Conservation (phyloP, 1,140 invertebrate genomes). For the Drosophila lini region DNA sequence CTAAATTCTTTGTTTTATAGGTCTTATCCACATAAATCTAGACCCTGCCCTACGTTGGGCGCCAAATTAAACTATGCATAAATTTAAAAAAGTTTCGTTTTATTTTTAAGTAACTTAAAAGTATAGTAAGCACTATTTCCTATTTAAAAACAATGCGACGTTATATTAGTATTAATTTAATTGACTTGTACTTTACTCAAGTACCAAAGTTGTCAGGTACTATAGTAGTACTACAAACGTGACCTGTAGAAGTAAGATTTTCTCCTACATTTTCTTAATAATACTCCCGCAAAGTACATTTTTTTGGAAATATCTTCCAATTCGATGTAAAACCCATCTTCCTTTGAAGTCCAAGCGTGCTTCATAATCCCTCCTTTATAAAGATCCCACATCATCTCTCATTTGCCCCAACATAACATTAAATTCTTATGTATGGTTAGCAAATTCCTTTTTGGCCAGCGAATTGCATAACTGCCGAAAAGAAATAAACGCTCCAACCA, state of each 20-base stretch:
- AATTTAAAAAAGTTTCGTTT: too few species aligned
- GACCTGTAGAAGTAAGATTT: not conserved
- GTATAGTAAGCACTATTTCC: too few species aligned
- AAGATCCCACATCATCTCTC: not conserved
- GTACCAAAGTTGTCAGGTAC: not conserved
- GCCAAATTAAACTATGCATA: too few species aligned
- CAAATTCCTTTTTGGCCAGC: constrained; percentile 1
- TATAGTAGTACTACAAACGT: not conserved
- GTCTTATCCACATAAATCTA: too few species aligned
- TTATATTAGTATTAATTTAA: not conserved
- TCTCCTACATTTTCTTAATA: too few species aligned
- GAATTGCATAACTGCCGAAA: constrained; percentile 15
- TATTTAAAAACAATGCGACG: too few species aligned
- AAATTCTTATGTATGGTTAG: not conserved
- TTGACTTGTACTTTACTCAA: not conserved
- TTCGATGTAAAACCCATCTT: not conserved
- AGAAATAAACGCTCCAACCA: constrained; percentile 14
- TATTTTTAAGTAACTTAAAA: too few species aligned
- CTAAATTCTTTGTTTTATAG: too few species aligned
- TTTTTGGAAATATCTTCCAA: not conserved
- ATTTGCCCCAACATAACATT: not conserved
- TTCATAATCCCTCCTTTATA: not conserved
- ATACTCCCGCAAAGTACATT: too few species aligned
- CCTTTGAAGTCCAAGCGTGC: not conserved
- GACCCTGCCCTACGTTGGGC: too few species aligned